Base-by-base conservation (phyloP, 2,888 invertebrate species). In the Mythimna impura region DNA sequence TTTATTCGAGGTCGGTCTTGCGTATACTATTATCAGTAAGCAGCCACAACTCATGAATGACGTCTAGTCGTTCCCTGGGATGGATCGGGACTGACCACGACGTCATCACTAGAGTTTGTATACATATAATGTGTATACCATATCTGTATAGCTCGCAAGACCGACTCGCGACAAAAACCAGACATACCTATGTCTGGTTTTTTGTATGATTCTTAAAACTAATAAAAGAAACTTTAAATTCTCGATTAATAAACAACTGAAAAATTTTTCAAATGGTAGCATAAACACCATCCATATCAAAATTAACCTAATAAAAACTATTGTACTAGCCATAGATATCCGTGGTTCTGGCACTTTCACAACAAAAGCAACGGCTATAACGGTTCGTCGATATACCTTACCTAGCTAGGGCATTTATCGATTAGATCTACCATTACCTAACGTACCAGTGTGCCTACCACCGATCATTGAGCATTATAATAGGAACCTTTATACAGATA, bases 391-490 rank as follows among this genome's bases (percentile, higher is more conserved):
- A 66, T 74, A 71, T 70, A 52, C 43, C 22, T 30, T 43, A 60
- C 54, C 55, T 22, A 54, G 54, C 66, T 6, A 25, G 63, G 12
- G 17, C 20, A 61, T 36, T 65, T 66, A 77, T 80, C 57, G 77
- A 80, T 80, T 70, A 25, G 57, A 73, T 77, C 70, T 61, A 17
- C 64, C 30, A 62, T 76, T 76, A 71, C 76, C 47, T 66, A 70
- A 58, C 54, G 36, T 36, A 71, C 54, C 43, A 70, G 54, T 57
- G 36, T 36, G 68, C 54, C 43, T 36, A 68, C 54, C 30, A 66
- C 20, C 25, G 14, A 12, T 22, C 40, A 61, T n/a, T 36, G n/a
- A n/a, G 55, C 63, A 60, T 30, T 47, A 66, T 73, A 66, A 77
- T 70, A 64, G 64, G 12, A 69, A 61, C 62, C 62, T 71, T 55